A percentile compares a stretch with the other conserved stretches of the same genome.
phyloP scores from a whole-genome alignment of 1,140 invertebrate genomes.

The Caenorhabditis remanei region DNA sequence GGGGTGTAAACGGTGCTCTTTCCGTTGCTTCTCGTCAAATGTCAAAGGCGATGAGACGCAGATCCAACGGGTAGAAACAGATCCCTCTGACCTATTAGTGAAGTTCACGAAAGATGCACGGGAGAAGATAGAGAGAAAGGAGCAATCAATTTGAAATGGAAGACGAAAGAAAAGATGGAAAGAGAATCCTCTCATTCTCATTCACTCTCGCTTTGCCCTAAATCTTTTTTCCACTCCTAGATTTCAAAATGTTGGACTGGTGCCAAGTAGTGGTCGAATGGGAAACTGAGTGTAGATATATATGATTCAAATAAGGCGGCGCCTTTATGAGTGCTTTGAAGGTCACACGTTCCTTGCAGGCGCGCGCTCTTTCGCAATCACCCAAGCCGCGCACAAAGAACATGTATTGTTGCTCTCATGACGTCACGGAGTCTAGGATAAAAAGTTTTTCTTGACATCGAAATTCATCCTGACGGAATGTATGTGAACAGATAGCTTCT shows the following conservation, averaged over 20 bases:
- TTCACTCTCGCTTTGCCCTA: neutral
- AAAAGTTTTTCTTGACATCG: neutral
- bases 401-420: conserved; percentile 51
- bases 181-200: neutral
- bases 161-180: neutral
- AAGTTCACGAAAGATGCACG: conserved; percentile 41
- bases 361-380: conserved; percentile 2
- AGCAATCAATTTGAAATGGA: conserved; percentile 41
- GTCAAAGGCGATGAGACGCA: conserved; percentile 42
- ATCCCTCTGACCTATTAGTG: conserved; percentile 43
- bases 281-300: neutral
- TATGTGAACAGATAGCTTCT: neutral
- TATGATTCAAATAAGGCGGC: neutral
- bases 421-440: conserved; percentile 1
- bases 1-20: conserved; percentile 51
- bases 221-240: neutral
- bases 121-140: neutral
- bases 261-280: neutral
- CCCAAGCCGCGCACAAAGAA: conserved; percentile 21
- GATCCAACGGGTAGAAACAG: neutral
- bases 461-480: neutral
- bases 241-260: neutral
- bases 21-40: conserved; percentile 20
- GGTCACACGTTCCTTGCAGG: neutral
- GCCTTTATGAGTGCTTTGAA: neutral